phyloP scores from a whole-genome alignment of 2,113 vertebrate species.

The Odocoileus hemionus region DNA sequence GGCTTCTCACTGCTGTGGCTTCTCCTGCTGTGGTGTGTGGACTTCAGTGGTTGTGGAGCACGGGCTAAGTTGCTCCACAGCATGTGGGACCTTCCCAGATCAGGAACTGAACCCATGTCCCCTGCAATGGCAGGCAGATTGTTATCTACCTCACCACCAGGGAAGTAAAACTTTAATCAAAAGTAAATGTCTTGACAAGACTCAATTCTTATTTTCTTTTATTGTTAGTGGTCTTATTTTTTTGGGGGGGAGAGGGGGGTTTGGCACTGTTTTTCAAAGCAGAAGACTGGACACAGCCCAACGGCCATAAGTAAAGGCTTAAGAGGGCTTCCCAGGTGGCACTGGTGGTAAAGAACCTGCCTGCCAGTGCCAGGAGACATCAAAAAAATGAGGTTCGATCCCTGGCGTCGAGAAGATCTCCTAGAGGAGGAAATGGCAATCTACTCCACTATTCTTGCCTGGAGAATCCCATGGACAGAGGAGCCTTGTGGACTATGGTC shows the following conservation, averaged over 20 bases:
- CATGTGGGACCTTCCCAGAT: not conserved
- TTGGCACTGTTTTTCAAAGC: not conserved
- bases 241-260: too few species aligned
- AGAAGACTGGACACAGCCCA: not conserved
- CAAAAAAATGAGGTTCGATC: not conserved
- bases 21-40: accelerated
- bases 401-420: not conserved
- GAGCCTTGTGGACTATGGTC: not conserved
- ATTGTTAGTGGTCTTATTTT: not conserved
- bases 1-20: not conserved
- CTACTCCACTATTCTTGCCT: not conserved
- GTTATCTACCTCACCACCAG: not conserved
- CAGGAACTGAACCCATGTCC: not conserved
- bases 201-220: not conserved
- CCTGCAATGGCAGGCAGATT: not conserved
- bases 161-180: not conserved
- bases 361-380: not conserved
- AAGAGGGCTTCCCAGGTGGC: not conserved
- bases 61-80: not conserved
- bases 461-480: not conserved
- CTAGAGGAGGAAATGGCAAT: not conserved
- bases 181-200: not conserved
- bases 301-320: accelerated
- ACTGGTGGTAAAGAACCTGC: not conserved
- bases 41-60: accelerated